Conservation (phyloP, 2,113 vertebrate species). For the Sapayoa aenigma region DNA sequence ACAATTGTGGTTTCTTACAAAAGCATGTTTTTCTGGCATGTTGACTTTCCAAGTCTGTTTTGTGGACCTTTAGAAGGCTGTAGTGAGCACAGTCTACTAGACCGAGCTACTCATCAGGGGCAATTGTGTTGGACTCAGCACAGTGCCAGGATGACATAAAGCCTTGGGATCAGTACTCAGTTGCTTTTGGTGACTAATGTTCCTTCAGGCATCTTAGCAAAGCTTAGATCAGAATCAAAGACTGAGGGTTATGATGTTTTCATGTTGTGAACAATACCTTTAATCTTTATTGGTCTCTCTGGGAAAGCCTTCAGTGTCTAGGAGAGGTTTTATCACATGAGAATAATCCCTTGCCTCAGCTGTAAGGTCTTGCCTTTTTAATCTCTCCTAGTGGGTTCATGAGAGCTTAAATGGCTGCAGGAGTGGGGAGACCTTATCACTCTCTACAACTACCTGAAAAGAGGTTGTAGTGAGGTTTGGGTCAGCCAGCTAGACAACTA, state of each 20-base stretch:
- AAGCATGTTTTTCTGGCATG: neutral
- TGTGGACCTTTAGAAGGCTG: neutral
- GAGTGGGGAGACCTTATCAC: neutral
- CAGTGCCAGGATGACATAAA: rapidly evolving
- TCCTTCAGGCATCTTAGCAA: neutral
- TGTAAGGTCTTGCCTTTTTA: neutral
- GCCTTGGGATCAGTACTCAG: neutral
- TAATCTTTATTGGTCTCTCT: neutral
- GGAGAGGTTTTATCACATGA: neutral
- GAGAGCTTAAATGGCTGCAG: neutral
- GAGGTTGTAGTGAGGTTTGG: neutral
- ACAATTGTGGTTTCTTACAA: neutral
- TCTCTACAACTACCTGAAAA: neutral
- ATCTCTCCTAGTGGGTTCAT: neutral
- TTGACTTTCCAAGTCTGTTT: neutral
- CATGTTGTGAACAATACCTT: neutral
- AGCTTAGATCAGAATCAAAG: neutral
- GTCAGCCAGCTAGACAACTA: neutral
- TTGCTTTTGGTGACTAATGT: neutral
- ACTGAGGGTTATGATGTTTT: neutral
- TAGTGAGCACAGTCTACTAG: neutral
- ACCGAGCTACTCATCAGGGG: neutral
- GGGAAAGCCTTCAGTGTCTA: neutral
- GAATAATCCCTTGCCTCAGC: neutral
- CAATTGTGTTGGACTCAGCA: neutral